Conservation (phyloP, 2,888 invertebrate species). For the Melanchra persicariae region DNA sequence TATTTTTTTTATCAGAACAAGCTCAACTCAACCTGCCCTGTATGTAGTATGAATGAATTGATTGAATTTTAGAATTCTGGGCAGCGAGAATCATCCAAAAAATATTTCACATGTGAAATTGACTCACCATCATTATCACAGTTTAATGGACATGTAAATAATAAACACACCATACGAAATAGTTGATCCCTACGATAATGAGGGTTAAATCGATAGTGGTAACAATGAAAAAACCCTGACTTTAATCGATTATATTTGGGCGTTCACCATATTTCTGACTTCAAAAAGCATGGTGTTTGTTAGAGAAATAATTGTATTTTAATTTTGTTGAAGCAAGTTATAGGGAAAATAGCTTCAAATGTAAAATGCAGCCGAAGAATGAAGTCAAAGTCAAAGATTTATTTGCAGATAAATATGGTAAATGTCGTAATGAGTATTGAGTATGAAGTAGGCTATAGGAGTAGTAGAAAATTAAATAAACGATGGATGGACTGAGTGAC, state of each 20-base stretch:
- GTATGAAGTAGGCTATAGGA: not conserved
- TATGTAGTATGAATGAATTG: not conserved
- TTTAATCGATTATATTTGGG: slow-evolving; percentile 73
- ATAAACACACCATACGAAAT: slow-evolving; percentile 41
- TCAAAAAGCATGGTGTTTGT: slow-evolving; percentile 53
- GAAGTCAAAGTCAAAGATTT: no score
- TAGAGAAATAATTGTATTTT: slow-evolving; percentile 45
- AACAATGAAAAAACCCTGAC: slow-evolving; percentile 70
- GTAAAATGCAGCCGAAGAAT: not conserved
- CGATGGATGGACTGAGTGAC: not conserved
- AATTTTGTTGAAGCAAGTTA: not conserved
- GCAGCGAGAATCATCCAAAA: not conserved
- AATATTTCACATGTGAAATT: not conserved
- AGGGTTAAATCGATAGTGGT: slow-evolving; percentile 69
- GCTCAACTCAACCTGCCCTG: not conserved
- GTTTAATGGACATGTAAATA: slow-evolving; percentile 17
- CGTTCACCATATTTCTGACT: slow-evolving; percentile 64
- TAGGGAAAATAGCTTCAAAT: not conserved
- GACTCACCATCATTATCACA: not conserved
- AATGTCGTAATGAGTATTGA: no score
- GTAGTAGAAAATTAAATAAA: not conserved
- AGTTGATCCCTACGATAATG: slow-evolving; percentile 60
- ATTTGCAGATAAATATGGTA: no score
- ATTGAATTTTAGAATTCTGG: not conserved
- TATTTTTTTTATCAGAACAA: not conserved